Base-by-base conservation (phyloP, 2,888 invertebrate species). In the Apotomis betuletana region DNA sequence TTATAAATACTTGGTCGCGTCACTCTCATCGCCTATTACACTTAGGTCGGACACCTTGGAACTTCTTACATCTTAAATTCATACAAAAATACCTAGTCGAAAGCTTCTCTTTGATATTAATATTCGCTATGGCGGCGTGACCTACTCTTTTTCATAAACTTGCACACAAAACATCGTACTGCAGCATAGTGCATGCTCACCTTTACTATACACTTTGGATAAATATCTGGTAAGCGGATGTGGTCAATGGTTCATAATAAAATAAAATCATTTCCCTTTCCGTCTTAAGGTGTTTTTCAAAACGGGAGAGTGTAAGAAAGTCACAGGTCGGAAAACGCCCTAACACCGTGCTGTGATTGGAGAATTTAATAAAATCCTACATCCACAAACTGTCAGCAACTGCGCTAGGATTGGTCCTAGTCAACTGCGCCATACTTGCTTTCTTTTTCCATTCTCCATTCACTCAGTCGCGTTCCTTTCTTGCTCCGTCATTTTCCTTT, bases 251-350 rank as follows among this genome's bases (percentile, higher is more conserved):
- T 60, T 15, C 8, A 44, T 0, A 57, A 36, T 12, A 10, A 59
- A 65, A 60, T 15, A 6, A 38, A 5, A 58, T 3, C 15, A 36
- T 67, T 67, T 72, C 71, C 71, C 13, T 67, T 72, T 67, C 70
- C 67, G 10, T 12, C 9, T 10, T 8, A 3, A 61, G 70, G 41
- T 12, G 61, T 57, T 67, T 67, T 67, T 55, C 4, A 3, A 51
- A 55, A 57, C 12, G 44, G 27, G 27, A 27, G 5, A 27, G 5
- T 36, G 9, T 10, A 10, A 15, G 49, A 38, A 3, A 15, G 12
- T 15, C 41, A 41, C 10, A n/a, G 3, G 0, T 0, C 10, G 1
- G 13, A 15, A 65, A 65, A 70, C 60, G 38, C 65, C 70, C 49
- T 60, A 10, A 54, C 60, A 15, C 5, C 38, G 51, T 52, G n/a